phyloP scores from a whole-genome alignment of 1,140 invertebrate genomes.

The Papilio aristodemus region DNA sequence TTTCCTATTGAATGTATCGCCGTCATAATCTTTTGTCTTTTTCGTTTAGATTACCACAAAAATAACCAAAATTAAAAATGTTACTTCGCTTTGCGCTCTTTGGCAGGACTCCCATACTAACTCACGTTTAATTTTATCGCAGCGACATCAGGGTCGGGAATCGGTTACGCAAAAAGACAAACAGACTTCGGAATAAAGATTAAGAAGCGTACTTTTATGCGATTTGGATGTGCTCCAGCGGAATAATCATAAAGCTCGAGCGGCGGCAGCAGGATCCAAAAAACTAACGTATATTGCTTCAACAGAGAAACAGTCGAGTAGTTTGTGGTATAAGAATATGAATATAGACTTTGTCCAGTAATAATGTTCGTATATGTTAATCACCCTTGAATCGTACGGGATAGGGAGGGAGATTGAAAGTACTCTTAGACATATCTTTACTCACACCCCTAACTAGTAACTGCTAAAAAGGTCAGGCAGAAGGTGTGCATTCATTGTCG shows the following conservation, averaged over 20 bases:
- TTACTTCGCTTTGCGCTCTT: neutral
- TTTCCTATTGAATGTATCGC: too few species aligned
- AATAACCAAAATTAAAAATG: too few species aligned
- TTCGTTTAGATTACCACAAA: too few species aligned
- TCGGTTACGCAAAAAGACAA: conserved; percentile 7
- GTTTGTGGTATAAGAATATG: neutral
- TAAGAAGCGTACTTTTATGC: conserved; percentile 4
- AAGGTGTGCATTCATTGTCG: too few species aligned
- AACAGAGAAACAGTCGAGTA: neutral
- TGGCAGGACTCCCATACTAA: neutral
- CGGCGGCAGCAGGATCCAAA: neutral
- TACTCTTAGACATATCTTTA: too few species aligned
- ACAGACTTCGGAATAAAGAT: conserved; percentile 9
- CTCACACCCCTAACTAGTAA: too few species aligned
- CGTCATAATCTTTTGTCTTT: too few species aligned
- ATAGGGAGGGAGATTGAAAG: too few species aligned
- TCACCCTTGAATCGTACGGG: too few species aligned
- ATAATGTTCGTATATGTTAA: too few species aligned
- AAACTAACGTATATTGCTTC: neutral
- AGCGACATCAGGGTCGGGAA: neutral
- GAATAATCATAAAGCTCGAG: neutral
- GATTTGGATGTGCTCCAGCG: neutral
- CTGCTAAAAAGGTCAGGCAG: too few species aligned
- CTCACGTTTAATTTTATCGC: neutral
- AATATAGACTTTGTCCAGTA: too few species aligned